Conservation (phyloP, 2,888 invertebrate genomes). For the Linnaemya tessellans region DNA sequence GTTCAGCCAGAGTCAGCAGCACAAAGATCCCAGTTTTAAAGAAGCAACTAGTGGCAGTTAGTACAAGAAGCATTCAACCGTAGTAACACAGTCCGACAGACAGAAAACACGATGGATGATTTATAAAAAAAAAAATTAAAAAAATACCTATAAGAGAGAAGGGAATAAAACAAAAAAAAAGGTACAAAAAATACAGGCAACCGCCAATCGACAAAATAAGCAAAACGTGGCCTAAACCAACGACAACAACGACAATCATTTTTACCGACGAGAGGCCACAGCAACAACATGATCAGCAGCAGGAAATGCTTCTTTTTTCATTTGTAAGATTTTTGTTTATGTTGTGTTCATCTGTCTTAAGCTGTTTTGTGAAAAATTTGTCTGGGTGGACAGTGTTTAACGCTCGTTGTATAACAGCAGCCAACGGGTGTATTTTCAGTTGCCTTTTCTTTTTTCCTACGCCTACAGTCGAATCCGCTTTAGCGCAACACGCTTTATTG, state of each 20-base stretch:
- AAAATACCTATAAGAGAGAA: slow-evolving; percentile 34
- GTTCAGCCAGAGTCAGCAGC: slow-evolving; percentile 51
- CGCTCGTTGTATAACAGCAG: slow-evolving; percentile 31
- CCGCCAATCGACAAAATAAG: slow-evolving; percentile 51
- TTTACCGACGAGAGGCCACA: slow-evolving; percentile 43
- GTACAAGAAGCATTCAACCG: slow-evolving; percentile 60
- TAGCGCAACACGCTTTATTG: too few species aligned
- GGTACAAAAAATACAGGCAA: slow-evolving; percentile 29
- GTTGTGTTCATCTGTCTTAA: slow-evolving; percentile 54
- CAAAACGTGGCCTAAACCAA: slow-evolving; percentile 63
- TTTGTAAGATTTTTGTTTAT: slow-evolving; percentile 39
- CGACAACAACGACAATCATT: slow-evolving; percentile 27
- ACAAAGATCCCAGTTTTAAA: slow-evolving; percentile 28
- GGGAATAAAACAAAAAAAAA: slow-evolving; percentile 45
- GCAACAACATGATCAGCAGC: slow-evolving; percentile 63
- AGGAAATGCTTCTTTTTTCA: slow-evolving; percentile 60
- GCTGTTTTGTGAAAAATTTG: slow-evolving; percentile 46
- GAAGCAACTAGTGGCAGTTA: slow-evolving; percentile 54
- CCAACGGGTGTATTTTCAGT: slow-evolving; percentile 56
- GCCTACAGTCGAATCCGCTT: slow-evolving; percentile 31
- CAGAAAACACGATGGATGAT: slow-evolving; percentile 56
- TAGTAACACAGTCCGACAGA: slow-evolving; percentile 48
- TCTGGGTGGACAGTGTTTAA: slow-evolving; percentile 38
- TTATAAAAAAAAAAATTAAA: slow-evolving; percentile 47
- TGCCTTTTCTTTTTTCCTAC: slow-evolving; percentile 25